Evolutionary conservation across 2,113 vertebrate genomes (phyloP), one percentile per base, ranked within the genome.

Genomic region (Otus sunia): DNA sequence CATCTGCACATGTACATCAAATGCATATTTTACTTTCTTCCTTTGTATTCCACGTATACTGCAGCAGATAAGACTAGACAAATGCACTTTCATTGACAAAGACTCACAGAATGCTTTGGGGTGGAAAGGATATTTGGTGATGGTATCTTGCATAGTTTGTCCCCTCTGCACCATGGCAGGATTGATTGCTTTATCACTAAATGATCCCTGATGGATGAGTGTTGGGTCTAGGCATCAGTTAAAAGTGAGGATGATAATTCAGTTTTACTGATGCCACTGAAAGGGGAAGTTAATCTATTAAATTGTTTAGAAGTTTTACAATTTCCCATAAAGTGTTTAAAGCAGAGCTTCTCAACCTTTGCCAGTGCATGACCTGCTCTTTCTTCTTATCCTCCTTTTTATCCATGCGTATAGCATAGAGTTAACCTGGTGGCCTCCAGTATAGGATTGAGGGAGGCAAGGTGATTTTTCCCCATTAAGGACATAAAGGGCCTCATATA

Each of bases 191-290:
- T 58, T 87, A 82, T 94, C 94, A 60, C 73, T 9, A 81, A 85
- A 68, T 87, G 88, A 94, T 97, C 95, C 92, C 83, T 97, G 96
- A 97, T 97, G 96, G 95, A 97, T 97, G 96, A 27, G 64, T 41
- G 3, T 15, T 68, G 73, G 92, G 83, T 53, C 80, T 47, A 78
- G 92, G 45, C 95, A 96, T 95, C 92, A 79, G 39, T 96, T 87
- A 79, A 36, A 58, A 94, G 95, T n/a, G 80, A 82, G 76, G 88
- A 68, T 75, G 91, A 96, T 96, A 92, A 97, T 91, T 97, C 96
- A 97, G 88, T 94, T 96, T 97, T 96, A 96, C 94, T 75, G 96
- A 97, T 96, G 90, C 83, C 79, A 84, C 92, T 11, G 88, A 85
- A 66, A 95, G 88, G 94, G 77, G 83, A 94, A 73, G 95, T 94